Evolutionary conservation across 1,140 invertebrate species (phyloP).

Genomic region (Cryptotermes secundus): DNA sequence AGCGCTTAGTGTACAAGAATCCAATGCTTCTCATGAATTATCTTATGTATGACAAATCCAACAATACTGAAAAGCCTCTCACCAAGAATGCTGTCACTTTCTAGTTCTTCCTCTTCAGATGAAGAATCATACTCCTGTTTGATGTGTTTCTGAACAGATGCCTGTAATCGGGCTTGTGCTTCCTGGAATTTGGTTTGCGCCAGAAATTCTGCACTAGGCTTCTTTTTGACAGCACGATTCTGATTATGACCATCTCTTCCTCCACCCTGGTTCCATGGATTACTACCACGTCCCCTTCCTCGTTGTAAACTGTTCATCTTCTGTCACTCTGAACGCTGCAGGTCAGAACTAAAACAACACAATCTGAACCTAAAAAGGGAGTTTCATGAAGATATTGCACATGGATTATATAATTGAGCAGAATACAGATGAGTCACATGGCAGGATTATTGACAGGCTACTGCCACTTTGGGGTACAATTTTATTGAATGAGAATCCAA

Average conservation of each 20-base stretch:
- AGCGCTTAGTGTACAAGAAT: too few species aligned
- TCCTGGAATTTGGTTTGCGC: constrained; percentile 51
- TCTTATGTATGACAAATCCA: neutral
- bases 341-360: too few species aligned
- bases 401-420: too few species aligned
- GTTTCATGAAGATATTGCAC: too few species aligned
- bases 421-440: too few species aligned
- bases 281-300: constrained; percentile 11
- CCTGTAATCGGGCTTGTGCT: constrained; percentile 59
- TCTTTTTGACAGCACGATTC: neutral
- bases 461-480: too few species aligned
- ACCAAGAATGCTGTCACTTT: constrained; percentile 54
- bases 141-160: constrained; percentile 58
- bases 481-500: too few species aligned
- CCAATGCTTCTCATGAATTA: too few species aligned
- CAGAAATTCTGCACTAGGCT: neutral
- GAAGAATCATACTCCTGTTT: constrained; percentile 55
- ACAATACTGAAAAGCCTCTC: constrained; percentile 28
- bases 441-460: too few species aligned
- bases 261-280: neutral
- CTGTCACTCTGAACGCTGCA: neutral
- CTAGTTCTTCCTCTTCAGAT: constrained; percentile 56
- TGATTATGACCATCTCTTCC: neutral
- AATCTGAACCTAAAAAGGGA: too few species aligned
- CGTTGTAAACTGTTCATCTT: neutral